Conservation (phyloP, 1,140 invertebrate genomes). For the Calycopis cecrops region DNA sequence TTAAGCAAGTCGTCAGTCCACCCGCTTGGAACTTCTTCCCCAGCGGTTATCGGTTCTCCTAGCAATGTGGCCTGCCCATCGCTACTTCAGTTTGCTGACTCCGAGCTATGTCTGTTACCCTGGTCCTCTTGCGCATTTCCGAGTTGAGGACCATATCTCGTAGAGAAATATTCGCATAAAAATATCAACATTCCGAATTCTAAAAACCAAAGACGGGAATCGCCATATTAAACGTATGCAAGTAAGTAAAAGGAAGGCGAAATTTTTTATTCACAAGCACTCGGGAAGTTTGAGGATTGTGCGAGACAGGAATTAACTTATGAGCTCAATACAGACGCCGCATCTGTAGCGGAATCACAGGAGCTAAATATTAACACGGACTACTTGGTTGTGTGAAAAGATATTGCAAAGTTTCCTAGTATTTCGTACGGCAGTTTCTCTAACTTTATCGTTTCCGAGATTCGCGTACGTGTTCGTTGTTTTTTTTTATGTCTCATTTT, state of each 20-base stretch:
- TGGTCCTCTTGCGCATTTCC: too few species aligned
- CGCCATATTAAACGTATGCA: too few species aligned
- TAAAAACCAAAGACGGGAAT: too few species aligned
- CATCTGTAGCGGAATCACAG: slow-evolving; percentile 50
- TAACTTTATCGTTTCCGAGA: slow-evolving; percentile 44
- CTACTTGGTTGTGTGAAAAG: slow-evolving; percentile 63
- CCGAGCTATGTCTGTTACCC: too few species aligned
- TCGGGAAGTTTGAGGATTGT: slow-evolving; percentile 60
- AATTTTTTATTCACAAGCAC: slow-evolving; percentile 47
- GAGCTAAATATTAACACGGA: slow-evolving; percentile 62
- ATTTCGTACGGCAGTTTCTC: slow-evolving; percentile 46
- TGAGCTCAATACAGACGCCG: slow-evolving; percentile 51
- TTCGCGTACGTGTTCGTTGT: slow-evolving; percentile 33
- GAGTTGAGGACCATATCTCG: too few species aligned
- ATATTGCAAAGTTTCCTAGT: slow-evolving; percentile 54
- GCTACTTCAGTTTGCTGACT: too few species aligned
- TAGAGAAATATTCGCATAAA: too few species aligned
- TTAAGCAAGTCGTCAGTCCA: too few species aligned
- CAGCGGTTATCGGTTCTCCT: too few species aligned
- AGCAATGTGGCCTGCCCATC: too few species aligned
- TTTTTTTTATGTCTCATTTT: slow-evolving; percentile 25
- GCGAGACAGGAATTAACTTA: slow-evolving; percentile 61
- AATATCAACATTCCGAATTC: too few species aligned
- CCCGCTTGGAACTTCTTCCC: too few species aligned
- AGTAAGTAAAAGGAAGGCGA: not conserved